Conservation (phyloP, 2,113 vertebrate species). For the Stictonetta naevosa region DNA sequence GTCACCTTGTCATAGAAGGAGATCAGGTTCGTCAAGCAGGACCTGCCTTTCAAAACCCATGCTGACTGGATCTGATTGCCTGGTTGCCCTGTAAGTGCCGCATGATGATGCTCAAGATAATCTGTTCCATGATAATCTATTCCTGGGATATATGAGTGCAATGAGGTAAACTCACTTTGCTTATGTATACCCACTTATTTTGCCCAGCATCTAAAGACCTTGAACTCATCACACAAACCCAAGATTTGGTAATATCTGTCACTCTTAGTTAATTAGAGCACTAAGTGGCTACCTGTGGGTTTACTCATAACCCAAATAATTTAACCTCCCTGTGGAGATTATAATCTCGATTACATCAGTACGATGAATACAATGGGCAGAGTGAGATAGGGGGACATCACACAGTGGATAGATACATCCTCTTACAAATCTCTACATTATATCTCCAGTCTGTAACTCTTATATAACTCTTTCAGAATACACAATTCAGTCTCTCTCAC, state of each 20-base stretch:
- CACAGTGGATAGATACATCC: not conserved
- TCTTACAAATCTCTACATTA: not conserved
- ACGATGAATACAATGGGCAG: not conserved
- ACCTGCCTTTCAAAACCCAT: too few relatives aligned
- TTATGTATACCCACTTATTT: not conserved
- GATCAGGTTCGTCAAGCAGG: too few relatives aligned
- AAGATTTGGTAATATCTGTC: not conserved
- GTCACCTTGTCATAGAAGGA: too few relatives aligned
- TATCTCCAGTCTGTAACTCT: not conserved
- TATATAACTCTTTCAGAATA: not conserved
- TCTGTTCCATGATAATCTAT: too few relatives aligned
- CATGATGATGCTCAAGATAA: too few relatives aligned
- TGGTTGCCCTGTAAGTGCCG: too few relatives aligned
- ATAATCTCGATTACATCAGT: too few relatives aligned
- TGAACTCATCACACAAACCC: not conserved
- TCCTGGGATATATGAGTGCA: not conserved
- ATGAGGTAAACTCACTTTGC: fast-evolving
- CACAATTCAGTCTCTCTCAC: not conserved
- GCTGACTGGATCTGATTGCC: too few relatives aligned
- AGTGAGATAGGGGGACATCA: not conserved
- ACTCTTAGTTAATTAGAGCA: not conserved
- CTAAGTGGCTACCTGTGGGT: not conserved
- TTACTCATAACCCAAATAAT: not conserved
- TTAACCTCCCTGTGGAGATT: fast-evolving
- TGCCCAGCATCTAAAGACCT: not conserved